Evolutionary conservation across 2,888 invertebrate species (phyloP).

Genomic region (Aelia acuminata): DNA sequence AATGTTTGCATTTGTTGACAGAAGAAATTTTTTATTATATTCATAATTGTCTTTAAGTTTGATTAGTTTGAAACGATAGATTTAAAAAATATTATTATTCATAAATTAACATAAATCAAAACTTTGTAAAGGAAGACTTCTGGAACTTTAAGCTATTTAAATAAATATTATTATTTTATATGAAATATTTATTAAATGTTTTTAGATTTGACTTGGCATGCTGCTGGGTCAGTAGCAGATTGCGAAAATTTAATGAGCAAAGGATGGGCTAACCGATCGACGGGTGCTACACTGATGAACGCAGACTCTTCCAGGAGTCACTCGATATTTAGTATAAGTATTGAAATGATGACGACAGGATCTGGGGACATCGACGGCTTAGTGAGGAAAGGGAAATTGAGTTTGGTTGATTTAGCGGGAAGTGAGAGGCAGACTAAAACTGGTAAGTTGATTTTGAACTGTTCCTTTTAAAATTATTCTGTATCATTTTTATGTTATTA

Average conservation of each 20-base stretch:
- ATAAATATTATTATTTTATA: too few species aligned
- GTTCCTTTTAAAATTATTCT: neutral
- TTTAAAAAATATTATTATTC: too few species aligned
- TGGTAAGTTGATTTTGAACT: slow-evolving; percentile 68
- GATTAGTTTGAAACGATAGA: neutral
- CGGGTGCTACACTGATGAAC: slow-evolving; percentile 91
- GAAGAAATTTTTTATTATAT: too few species aligned
- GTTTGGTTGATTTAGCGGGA: slow-evolving; percentile 90
- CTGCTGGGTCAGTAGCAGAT: slow-evolving; percentile 83
- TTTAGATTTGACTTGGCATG: slow-evolving; percentile 78
- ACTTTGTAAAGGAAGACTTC: too few species aligned
- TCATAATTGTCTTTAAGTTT: too few species aligned
- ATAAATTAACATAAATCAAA: too few species aligned
- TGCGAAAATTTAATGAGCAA: slow-evolving; percentile 81
- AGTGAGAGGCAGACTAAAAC: slow-evolving; percentile 88
- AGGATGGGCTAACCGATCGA: slow-evolving; percentile 85
- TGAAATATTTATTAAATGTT: neutral
- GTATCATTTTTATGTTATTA: too few species aligned
- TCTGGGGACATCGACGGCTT: slow-evolving; percentile 66
- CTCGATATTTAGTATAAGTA: slow-evolving; percentile 87
- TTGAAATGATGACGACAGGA: slow-evolving; percentile 82
- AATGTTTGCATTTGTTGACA: too few species aligned
- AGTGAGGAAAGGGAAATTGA: slow-evolving; percentile 81
- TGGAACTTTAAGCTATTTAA: too few species aligned
- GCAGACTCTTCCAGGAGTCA: slow-evolving; percentile 88